These are phyloP conservation scores for Pseudococcus viburni DNA, from an alignment of 2,888 invertebrate species.

Conservation along the genomic window DNA sequence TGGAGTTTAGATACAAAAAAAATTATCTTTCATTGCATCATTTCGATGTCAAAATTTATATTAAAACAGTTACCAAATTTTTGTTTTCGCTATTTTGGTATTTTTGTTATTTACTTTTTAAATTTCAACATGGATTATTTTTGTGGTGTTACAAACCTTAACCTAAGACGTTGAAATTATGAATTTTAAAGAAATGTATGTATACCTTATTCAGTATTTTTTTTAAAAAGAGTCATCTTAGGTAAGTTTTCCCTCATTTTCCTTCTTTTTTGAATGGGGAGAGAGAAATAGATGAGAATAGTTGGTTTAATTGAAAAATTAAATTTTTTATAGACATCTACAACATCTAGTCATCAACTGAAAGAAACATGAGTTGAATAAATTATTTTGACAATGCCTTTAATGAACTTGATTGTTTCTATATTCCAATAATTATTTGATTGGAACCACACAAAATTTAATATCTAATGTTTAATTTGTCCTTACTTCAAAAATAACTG, in stretches of 20 bases:
- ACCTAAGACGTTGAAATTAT: neutral
- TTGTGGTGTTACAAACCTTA: neutral
- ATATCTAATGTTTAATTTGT: neutral
- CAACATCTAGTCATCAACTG: neutral
- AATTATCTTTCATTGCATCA: conserved; percentile 33
- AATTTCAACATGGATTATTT: conserved; percentile 1
- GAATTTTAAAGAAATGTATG: conserved; percentile 4
- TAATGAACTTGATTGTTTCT: no score
- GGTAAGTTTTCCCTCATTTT: no score
- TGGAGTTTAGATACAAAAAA: conserved; percentile 40
- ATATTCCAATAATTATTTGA: no score
- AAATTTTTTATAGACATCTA: neutral
- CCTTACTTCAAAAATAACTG: no score
- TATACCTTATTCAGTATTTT: conserved; percentile 35
- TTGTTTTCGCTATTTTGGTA: conserved; percentile 37
- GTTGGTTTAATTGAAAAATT: neutral
- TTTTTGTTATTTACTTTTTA: conserved; percentile 55
- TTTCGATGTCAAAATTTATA: conserved; percentile 36
- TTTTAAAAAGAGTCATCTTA: neutral
- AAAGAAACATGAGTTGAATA: no score
- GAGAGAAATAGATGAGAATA: conserved; percentile 9
- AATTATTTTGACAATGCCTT: neutral
- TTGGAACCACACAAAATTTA: no score
- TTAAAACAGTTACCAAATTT: conserved; percentile 54
- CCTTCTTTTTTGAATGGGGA: neutral